Base-by-base conservation (phyloP, 2,888 invertebrate species). In the Caenorhabditis zanzibari region DNA sequence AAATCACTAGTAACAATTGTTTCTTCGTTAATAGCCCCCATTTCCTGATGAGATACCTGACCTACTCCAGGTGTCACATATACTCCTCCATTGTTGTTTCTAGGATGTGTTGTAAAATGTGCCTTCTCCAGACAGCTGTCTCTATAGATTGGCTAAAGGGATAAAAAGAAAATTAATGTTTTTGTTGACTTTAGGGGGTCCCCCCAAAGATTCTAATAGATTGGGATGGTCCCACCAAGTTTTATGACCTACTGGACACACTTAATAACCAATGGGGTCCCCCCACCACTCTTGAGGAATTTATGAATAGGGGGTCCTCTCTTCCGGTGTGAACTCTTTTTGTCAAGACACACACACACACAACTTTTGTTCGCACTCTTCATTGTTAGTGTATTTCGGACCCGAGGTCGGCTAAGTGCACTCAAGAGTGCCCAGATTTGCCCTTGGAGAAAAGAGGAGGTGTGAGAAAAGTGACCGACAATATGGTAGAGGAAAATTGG, bases 381-480 rank as follows among this genome's bases (percentile, higher is more conserved):
- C 54, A 54, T 54, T 54, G 54, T 54, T 54, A 54, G 54, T 54
- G 52, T 52, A 22, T 22, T 26, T 35, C 22, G 54, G 47, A 7
- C 16, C 56, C 69, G 69, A 69, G 69, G 69, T 69, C 69, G 56
- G 41, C 24, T 56, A 69, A 69, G 69, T 69, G 69, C 69, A 69
- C 69, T 69, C 69, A 56, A 69, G 68, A 68, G 54, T 68, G 52
- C 58, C 28, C 32, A 32, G 61, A 61, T 61, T 61, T 61, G 61
- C 14, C 38, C 35, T 61, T 35, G 61, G 61, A 26, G n/a, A 22
- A 22, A 22, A 22, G 22, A 22, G 52, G 52, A 22, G 54, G 54
- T 47, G 47, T 47, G 54, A 26, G 58, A 58, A 58, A 24, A 3
- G 58, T 26, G 26, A 56, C n/a, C 26, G 14, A 58, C 28, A 58